Percentiles rank a stretch among this genome's conserved stretches.
Conservation (phyloP, 2,888 invertebrate species). For the Drosophila meridiana region DNA sequence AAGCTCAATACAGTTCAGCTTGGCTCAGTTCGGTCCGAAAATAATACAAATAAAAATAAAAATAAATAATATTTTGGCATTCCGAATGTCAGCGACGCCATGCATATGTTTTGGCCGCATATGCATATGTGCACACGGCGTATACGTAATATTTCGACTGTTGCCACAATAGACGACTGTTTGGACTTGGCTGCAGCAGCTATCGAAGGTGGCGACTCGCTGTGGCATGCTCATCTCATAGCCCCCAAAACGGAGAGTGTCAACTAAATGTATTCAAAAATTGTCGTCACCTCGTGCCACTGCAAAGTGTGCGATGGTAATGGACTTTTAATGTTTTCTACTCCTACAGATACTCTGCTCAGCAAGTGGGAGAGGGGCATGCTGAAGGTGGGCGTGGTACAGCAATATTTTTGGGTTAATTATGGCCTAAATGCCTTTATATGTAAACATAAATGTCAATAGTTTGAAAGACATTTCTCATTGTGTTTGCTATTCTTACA, state of each 20-base stretch:
- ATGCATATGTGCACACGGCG: constrained; percentile 38
- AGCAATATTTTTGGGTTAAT: not conserved
- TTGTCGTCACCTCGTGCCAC: constrained; percentile 46
- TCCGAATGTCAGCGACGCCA: constrained; percentile 46
- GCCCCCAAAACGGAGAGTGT: constrained; percentile 49
- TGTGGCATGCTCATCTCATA: constrained; percentile 29
- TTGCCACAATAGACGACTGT: constrained; percentile 36
- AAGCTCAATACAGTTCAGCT: constrained; percentile 3
- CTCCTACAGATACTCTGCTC: constrained; percentile 32
- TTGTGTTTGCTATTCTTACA: not conserved
- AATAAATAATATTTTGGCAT: not conserved
- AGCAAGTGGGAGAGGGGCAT: not conserved
- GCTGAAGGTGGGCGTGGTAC: constrained; percentile 3
- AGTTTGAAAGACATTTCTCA: not conserved
- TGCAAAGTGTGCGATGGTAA: constrained; percentile 63
- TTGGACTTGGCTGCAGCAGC: constrained; percentile 18
- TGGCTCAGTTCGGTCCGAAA: constrained; percentile 2
- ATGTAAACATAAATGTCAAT: not conserved
- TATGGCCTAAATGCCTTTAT: not conserved
- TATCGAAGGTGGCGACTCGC: constrained; percentile 19
- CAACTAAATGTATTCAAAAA: constrained; percentile 73
- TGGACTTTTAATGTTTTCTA: constrained; percentile 78
- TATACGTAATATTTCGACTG: constrained; percentile 58
- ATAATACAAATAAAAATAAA: not conserved
- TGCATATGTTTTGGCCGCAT: constrained; percentile 31